These are phyloP conservation scores for Lepidostoma basale DNA, from an alignment of 1,140 invertebrate genomes.

Conservation along the genomic window DNA sequence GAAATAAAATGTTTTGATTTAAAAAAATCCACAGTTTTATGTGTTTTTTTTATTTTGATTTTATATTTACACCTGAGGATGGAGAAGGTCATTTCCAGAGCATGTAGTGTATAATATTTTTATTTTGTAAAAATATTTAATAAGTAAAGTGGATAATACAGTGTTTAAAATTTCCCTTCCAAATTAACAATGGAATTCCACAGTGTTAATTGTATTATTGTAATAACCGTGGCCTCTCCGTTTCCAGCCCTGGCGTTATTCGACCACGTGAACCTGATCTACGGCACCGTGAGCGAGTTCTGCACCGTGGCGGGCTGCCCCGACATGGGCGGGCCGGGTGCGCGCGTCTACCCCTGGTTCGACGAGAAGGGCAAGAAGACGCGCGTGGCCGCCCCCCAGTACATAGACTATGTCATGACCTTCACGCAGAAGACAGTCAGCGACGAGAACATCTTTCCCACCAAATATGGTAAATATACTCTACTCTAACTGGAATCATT, in stretches of 20 bases:
- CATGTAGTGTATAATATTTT: no score
- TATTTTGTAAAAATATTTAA: no score
- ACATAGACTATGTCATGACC: conserved; percentile 98
- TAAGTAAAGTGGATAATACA: no score
- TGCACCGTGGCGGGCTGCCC: conserved; percentile 93
- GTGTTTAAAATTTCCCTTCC: no score
- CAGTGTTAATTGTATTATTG: no score
- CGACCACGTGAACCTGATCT: conserved; percentile 97
- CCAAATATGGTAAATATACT: conserved; percentile 86
- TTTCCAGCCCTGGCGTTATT: conserved; percentile 95
- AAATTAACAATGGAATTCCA: no score
- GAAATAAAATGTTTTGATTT: not conserved
- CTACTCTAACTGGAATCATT: no score
- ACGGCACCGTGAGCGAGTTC: conserved; percentile 97
- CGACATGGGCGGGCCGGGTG: conserved; percentile 93
- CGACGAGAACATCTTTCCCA: conserved; percentile 97
- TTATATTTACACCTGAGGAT: no score
- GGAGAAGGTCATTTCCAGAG: conserved; percentile 47
- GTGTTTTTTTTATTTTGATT: conserved; percentile 15
- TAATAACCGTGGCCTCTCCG: no score
- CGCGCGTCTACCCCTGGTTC: conserved; percentile 96
- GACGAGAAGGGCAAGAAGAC: conserved; percentile 98
- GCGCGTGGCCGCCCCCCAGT: conserved; percentile 94
- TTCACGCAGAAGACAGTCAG: conserved; percentile 96
- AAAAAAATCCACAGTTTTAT: not conserved